Evolutionary conservation across 1,140 invertebrate genomes (phyloP), one percentile per base, ranked within the genome.

Genomic region (Diorhabda elongata): DNA sequence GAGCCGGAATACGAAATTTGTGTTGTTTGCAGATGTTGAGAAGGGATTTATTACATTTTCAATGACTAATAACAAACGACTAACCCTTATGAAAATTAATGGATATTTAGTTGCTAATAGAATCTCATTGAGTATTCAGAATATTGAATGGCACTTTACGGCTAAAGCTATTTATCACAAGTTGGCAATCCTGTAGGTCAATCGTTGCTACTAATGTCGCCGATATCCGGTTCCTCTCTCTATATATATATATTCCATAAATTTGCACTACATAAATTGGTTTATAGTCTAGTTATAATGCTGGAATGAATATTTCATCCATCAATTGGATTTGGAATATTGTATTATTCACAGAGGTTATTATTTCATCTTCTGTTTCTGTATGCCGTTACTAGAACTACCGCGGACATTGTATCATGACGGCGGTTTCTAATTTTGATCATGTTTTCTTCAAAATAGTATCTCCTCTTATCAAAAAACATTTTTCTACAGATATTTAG

Each of bases 221-320:
- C 42, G 9, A 7, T 8, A 41, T 41, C 58, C 9, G 26, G 26
- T 26, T 26, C 26, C 26, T 26, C 26, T 26, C 52, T 45, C 45
- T 6, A 5, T 26, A 26, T 26, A 26, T 26, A 26, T 26, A 26
- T 26, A 56, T 45, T 64, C 52, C 43, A 64, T 64, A 43, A 64
- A 64, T 64, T 64, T 56, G 3, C 42, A 64, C 62, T 64, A 64
- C 62, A 64, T 64, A 64, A 64, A 64, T 64, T 64, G 44, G 62
- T 26, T 64, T 56, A 45, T 45, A 3, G 44, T 26, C 62, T 45
- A 45, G 62, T 45, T 45, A 47, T 64, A 26, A 26, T 8, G 3
- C 6, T 11, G 8, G 5, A 26, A 26, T 11, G 44, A 56, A 64
- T 43, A 47, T 56, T 43, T n/a, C 26, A 45, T 47, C 8, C 3